phyloP scores from a whole-genome alignment of 2,113 vertebrate genomes.

The Hipposideros armiger region DNA sequence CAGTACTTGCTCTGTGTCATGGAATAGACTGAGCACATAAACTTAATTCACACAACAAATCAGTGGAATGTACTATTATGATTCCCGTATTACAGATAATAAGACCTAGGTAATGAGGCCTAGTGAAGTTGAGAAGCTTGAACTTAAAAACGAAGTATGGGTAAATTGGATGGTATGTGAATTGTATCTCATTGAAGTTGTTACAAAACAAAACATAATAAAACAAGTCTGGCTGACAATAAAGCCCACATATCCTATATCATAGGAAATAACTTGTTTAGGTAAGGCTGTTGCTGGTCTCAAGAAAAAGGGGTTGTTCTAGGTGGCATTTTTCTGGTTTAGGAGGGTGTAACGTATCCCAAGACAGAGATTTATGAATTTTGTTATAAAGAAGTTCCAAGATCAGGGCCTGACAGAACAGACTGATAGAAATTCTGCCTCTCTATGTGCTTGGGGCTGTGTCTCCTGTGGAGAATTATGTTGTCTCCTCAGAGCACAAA shows the following conservation, averaged over 20 bases:
- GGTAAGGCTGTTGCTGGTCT: neutral
- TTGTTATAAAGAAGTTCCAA: constrained; percentile 22
- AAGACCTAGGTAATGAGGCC: neutral
- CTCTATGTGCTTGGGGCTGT: neutral
- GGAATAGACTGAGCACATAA: no score
- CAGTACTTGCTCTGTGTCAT: neutral
- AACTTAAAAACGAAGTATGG: neutral
- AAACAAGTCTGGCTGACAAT: neutral
- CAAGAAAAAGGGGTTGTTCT: neutral
- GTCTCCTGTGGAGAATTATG: neutral
- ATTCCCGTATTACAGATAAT: neutral
- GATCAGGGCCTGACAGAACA: neutral
- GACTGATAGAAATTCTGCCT: neutral
- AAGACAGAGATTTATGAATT: constrained; percentile 1
- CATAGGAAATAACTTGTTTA: neutral
- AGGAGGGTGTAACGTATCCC: neutral
- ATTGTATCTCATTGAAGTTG: neutral
- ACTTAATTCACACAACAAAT: neutral
- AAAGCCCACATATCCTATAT: neutral
- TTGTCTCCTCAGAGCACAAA: neutral
- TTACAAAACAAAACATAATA: neutral
- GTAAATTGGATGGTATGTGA: neutral
- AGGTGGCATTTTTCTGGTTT: neutral
- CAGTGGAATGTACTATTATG: neutral
- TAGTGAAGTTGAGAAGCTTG: neutral